Evolutionary conservation across 2,113 vertebrate species (phyloP).

Genomic region (Pelusios castaneus): DNA sequence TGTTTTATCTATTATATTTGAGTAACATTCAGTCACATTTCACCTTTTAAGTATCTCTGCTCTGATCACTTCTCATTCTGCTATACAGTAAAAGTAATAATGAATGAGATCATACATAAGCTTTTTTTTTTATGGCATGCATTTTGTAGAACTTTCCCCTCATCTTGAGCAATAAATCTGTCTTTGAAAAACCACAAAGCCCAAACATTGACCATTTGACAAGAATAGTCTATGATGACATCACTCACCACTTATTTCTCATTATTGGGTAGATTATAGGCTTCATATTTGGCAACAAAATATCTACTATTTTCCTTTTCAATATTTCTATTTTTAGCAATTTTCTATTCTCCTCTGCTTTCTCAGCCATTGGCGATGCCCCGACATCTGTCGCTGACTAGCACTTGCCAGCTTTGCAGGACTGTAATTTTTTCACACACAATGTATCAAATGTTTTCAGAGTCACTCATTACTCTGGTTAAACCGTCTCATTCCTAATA

Average conservation of each 20-base stretch:
- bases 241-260: slow-evolving; percentile 45
- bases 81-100: slow-evolving; percentile 65
- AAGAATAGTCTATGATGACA: slow-evolving; percentile 53
- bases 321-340: slow-evolving; percentile 52
- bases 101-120: slow-evolving; percentile 72
- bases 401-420: slow-evolving; percentile 18
- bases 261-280: slow-evolving; percentile 41
- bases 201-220: slow-evolving; percentile 66
- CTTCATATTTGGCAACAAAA: slow-evolving; percentile 1
- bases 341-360: slow-evolving; percentile 33
- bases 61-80: slow-evolving; percentile 51
- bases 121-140: slow-evolving; percentile 49
- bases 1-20: slow-evolving; percentile 76
- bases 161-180: slow-evolving; percentile 65
- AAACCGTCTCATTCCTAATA: slow-evolving; percentile 49
- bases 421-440: background rate
- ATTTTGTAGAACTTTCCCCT: slow-evolving; percentile 70
- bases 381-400: slow-evolving; percentile 29
- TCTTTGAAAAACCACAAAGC: slow-evolving; percentile 57
- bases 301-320: background rate
- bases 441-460: slow-evolving; percentile 29
- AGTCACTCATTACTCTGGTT: background rate
- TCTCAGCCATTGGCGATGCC: background rate
- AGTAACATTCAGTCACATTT: slow-evolving; percentile 58
- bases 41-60: slow-evolving; percentile 66